Evolutionary conservation across 2,797 vertebrate species (phyloP), one percentile per base, ranked within the genome.

Genomic region (Oryzias sinensis): DNA sequence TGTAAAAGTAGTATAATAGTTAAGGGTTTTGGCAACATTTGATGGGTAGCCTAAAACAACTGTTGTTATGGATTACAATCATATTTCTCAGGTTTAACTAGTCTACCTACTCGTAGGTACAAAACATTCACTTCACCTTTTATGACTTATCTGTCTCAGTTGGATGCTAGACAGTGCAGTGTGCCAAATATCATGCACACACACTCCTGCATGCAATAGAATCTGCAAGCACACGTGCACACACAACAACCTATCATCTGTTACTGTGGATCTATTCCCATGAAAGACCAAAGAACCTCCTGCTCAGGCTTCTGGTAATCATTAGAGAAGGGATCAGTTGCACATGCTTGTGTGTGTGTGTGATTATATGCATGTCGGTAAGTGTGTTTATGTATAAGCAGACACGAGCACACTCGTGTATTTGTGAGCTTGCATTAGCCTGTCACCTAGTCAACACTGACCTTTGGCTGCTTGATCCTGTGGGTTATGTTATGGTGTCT

Each of bases 251-350:
- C 66, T 74, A 85, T 88, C 81, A 84, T 87, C 83, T 86, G 82
- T 85, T 84, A 80, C 76, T 88, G 82, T 88, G 77, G 78, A 84
- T 84, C 85, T 86, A 82, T 85, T 89, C 86, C 83, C 82, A 83
- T 85, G 84, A 85, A 88, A 87, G 83, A 82, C 80, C 82, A 87
- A 85, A 88, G 84, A 87, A 80, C 80, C 86, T 87, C 75, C 74
- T 72, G 70, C 84, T 70, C 58, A 1, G 70, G 76, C 85, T 89
- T 88, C 87, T 88, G 85, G 85, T 83, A 90, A 84, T 78, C 76
- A 88, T 90, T 89, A 90, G 76, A 77, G 74, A 52, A 20, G 62
- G 81, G 86, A 88, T 90, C 84, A 74, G 85, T 90, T 90, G 84
- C 81, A 75, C 55, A 41, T 85, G 80, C 84, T 80, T 81, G 60